Base-by-base conservation (phyloP, 2,888 invertebrate genomes). In the Corbicula japonica region DNA sequence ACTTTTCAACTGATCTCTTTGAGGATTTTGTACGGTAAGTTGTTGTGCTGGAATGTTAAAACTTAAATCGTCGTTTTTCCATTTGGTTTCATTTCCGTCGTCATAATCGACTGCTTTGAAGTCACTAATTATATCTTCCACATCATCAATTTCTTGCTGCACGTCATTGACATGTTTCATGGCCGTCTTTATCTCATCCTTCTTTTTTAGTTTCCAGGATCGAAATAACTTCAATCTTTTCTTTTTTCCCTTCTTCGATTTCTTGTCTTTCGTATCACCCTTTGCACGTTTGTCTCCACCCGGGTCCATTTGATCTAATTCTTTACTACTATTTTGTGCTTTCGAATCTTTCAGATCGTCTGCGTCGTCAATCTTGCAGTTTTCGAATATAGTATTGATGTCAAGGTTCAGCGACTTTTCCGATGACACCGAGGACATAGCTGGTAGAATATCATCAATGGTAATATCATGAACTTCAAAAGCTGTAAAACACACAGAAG, bases 101-200 rank as follows among this genome's bases (percentile, higher is more conserved):
- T 44, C 41, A n/a, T 10, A 21, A 44, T 44, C 44, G 28, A 28
- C 12, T 26, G 44, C 15, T 61, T 61, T 23, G 26, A 44, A 60
- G 34, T 34, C 34, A 38, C 26, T 34, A 34, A 60, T 5, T 3
- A 60, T 2, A 5, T 60, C 23, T 26, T 8, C 38, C 21, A 38
- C 35, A 21, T 60, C 60, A 38, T 60, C 60, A 60, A 60, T 60
- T n/a, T 60, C 26, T 28, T 60, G 12, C 21, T 34, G 34, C 12
- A 60, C 23, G n/a, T 1, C 23, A 8, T 60, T 56, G 18, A 56
- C 32, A 56, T 56, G 38, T 26, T 35, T 21, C 12, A 21, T 26
- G 10, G 26, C 61, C 18, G 61, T 12, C 12, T 41, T 61, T 34
- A 38, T 61, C 5, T 35, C 48, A 32, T 62, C 54, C 15, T 30